Percentiles rank a stretch among this genome's conserved stretches.
These are phyloP conservation scores for Rhysida immarginata DNA, from an alignment of 1,140 invertebrate species.

Conservation along the genomic window DNA sequence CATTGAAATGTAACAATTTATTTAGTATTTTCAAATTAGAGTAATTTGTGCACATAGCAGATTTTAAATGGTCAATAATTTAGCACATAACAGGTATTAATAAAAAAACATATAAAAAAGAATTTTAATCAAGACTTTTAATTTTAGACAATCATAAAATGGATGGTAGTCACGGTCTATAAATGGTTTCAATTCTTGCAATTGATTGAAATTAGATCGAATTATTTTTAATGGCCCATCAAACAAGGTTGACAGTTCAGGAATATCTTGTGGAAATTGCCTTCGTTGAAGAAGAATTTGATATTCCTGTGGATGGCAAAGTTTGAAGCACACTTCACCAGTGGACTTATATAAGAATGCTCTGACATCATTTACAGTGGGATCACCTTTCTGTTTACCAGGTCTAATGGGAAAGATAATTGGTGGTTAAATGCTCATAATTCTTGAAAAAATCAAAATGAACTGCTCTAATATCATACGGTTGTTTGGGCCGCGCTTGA, in stretches of 20 bases:
- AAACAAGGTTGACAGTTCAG: not conserved
- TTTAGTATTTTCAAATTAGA: too few species aligned
- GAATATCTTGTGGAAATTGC: not conserved
- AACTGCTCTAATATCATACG: not conserved
- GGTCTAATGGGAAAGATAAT: not conserved
- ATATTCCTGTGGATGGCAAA: not conserved
- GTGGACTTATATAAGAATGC: not conserved
- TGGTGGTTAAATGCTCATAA: not conserved
- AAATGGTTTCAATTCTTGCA: constrained; percentile 1
- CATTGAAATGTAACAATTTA: too few species aligned
- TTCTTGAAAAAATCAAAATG: constrained; percentile 2
- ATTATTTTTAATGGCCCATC: not conserved
- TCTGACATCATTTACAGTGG: not conserved
- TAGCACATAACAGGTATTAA: too few species aligned
- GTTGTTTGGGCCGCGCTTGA: not conserved
- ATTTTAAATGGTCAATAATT: too few species aligned
- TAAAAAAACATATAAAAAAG: too few species aligned
- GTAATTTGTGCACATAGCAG: too few species aligned
- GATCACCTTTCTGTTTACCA: constrained; percentile 3
- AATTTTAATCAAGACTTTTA: too few species aligned
- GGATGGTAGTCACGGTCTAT: constrained; percentile 3
- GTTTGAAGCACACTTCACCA: not conserved
- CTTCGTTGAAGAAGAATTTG: not conserved
- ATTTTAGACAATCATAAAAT: not conserved
- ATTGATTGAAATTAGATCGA: not conserved